Base-by-base conservation (phyloP, 2,888 invertebrate species). In the Tanypteryx hageni region DNA sequence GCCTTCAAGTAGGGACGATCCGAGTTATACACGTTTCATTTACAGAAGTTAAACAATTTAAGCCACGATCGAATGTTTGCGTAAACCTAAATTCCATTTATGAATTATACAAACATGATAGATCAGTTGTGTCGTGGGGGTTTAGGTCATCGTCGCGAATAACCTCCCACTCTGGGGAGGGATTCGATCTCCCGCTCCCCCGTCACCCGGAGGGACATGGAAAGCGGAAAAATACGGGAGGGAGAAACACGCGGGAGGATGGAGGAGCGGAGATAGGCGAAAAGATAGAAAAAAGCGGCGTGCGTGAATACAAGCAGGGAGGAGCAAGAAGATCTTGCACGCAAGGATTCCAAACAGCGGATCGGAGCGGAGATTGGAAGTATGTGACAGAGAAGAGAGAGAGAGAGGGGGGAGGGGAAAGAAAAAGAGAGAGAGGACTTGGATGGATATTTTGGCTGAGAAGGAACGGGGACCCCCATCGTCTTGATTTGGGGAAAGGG, bases 401-500 rank as follows among this genome's bases (percentile, higher is more conserved):
- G 44, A n/a, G n/a, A n/a, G n/a, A n/a, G n/a, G n/a, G n/a, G n/a
- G n/a, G n/a, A n/a, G n/a, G n/a, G n/a, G n/a, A n/a, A n/a, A n/a
- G n/a, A n/a, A n/a, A n/a, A n/a, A n/a, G n/a, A n/a, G n/a, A n/a
- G 44, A 44, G 44, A 44, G 44, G 44, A 44, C 44, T 44, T 44
- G 44, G 44, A 64, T 18, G 64, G 64, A n/a, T 7, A 68, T n/a
- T n/a, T 68, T 68, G 7, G 57, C 22, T 10, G 59, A 27, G 58
- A 18, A 27, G 11, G n/a, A 27, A 11, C 13, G 22, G 76, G 27
- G 13, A 61, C 89, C 64, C 64, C 89, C 89, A 89, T 64, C 89
- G 89, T 44, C 89, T 89, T 68, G 64, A 89, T 89, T 89, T 89
- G 89, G 89, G 89, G 31, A 89, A 89, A 89, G 89, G 68, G 89